These are phyloP conservation scores for Galbula dea DNA, from an alignment of 2,113 vertebrate genomes.

Conservation along the genomic window DNA sequence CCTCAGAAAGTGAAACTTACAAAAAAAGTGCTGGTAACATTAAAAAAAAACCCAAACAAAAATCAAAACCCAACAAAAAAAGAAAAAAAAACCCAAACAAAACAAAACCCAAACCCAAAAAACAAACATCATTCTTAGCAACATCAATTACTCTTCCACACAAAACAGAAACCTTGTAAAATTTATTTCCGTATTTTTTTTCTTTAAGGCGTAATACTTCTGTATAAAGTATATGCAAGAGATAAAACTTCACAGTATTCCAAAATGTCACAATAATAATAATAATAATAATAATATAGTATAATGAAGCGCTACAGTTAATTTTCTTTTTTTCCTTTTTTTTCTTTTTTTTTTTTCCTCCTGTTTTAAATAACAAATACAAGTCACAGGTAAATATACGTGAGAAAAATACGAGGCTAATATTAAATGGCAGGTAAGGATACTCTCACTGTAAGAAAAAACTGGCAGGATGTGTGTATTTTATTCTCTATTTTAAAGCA, in stretches of 20 bases:
- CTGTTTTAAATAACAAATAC: constrained; percentile 89
- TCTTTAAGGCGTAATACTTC: constrained; percentile 88
- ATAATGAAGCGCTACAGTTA: constrained; percentile 89
- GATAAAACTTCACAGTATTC: constrained; percentile 90
- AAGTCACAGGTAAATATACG: constrained; percentile 89
- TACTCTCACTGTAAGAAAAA: constrained; percentile 88
- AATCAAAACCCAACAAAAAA: constrained; percentile 73
- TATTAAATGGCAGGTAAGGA: constrained; percentile 88
- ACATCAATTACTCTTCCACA: constrained; percentile 89
- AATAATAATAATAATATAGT: constrained; percentile 77
- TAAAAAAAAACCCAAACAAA: constrained; percentile 73
- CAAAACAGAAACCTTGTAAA: constrained; percentile 90
- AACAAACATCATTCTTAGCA: constrained; percentile 88
- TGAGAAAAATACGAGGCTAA: constrained; percentile 89
- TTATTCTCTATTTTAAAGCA: constrained; percentile 89
- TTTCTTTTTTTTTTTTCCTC: constrained; percentile 73
- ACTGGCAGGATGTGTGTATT: constrained; percentile 87
- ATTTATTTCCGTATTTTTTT: constrained; percentile 82
- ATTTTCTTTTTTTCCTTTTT: constrained; percentile 74
- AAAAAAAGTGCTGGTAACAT: constrained; percentile 89
- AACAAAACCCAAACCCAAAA: constrained; percentile 69
- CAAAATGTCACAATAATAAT: constrained; percentile 89
- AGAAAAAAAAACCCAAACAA: constrained; percentile 68
- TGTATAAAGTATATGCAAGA: constrained; percentile 90
- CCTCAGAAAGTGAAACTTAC: constrained; percentile 88